Evolutionary conservation across 2,888 invertebrate species (phyloP), one percentile per base, ranked within the genome.

Genomic region (Morpho achilles): DNA sequence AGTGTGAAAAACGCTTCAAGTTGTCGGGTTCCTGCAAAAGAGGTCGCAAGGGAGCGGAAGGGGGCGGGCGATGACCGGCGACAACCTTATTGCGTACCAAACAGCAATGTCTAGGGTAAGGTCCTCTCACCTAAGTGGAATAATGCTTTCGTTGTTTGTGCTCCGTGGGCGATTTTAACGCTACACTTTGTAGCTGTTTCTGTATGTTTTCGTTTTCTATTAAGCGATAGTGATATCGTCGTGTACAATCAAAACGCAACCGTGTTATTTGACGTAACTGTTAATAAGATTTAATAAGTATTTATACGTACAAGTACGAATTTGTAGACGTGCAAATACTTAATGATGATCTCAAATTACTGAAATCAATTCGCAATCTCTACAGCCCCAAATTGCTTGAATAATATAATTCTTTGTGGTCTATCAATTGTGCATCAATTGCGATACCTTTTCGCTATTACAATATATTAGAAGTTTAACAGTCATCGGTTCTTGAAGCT

Each of bases 61-160:
- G 72, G 79, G 76, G 77, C 75, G 83, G 85, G 73, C 85, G 84
- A 83, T 85, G 86, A 87, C 87, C 88, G 87, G 69, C 74, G 80
- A 75, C 83, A 83, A 78, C 80, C 82, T 86, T 80, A 84, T 79
- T 79, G 79, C 81, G 76, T 72, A 73, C 74, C 83, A 82, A 85
- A 75, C 72, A 73, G 74, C 84, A 84, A 85, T 85, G 87, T 87
- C 87, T 87, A 87, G 87, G 85, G 78, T 84, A 87, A 87, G 85
- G 85, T 85, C 79, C 83, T 80, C 79, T 75, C 73, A 71, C 70
- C 73, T 66, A 82, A 80, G 75, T 79, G 70, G 80, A 79, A 76
- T 79, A 76, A 71, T 69, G 73, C 72, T 75, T 74, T 74, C 66
- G 71, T 73, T 70, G 67, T 67, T 72, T 68, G 65, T 59, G 68